Conservation (phyloP, 2,797 vertebrate genomes). For the Psittacula echo region DNA sequence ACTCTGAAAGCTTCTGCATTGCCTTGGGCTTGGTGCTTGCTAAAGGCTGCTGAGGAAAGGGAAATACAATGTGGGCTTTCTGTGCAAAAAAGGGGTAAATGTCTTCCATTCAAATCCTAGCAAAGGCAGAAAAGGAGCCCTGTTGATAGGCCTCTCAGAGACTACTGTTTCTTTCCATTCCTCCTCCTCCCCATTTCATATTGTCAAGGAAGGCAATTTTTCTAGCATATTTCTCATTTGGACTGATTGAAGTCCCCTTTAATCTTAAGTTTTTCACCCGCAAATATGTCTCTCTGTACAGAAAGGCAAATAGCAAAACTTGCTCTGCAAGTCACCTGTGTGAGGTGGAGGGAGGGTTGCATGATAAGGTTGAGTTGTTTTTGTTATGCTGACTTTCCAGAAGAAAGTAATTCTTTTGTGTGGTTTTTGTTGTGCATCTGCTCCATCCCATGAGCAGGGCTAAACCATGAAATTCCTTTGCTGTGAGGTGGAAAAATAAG, state of each 20-base stretch:
- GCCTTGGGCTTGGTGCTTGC: neutral
- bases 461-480: neutral
- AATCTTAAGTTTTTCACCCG: neutral
- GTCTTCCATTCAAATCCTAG: neutral
- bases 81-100: neutral
- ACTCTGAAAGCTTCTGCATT: neutral
- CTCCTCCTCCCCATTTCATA: neutral
- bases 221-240: neutral
- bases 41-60: neutral
- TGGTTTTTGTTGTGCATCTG: neutral
- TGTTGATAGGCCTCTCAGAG: neutral
- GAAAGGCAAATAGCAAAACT: constrained; percentile 1
- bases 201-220: neutral
- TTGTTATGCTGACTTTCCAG: neutral
- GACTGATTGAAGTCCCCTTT: neutral
- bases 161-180: neutral
- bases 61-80: neutral
- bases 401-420: neutral
- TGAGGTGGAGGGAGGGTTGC: neutral
- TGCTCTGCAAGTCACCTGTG: neutral
- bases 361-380: neutral
- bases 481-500: neutral
- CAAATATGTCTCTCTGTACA: neutral
- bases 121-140: neutral
- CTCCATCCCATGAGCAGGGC: neutral